Evolutionary conservation across 1,140 invertebrate genomes (phyloP).

Genomic region (Drosophila biarmipes): DNA sequence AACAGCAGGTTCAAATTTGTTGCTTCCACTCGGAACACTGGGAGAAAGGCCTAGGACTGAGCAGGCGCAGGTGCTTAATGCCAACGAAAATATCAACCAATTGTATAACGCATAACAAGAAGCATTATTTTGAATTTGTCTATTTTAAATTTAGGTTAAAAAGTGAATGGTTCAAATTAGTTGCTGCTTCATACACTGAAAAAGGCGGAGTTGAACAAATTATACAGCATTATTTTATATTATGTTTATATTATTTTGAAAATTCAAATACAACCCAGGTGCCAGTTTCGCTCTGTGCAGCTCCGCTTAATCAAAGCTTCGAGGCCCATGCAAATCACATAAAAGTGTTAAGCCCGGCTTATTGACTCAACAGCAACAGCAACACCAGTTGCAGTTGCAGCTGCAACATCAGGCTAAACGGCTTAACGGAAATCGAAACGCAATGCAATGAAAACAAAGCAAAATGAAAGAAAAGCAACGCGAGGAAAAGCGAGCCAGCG

Average conservation of each 20-base stretch:
- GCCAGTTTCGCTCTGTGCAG: conserved; percentile 6
- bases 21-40: conserved; percentile 1
- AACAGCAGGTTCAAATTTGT: conserved; percentile 26
- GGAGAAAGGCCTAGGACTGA: not conserved
- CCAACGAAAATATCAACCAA: too few relatives aligned
- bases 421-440: conserved; percentile 41
- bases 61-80: not conserved
- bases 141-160: too few relatives aligned
- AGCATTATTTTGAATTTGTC: too few relatives aligned
- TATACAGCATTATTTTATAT: too few relatives aligned
- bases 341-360: conserved; percentile 54
- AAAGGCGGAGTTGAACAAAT: too few relatives aligned
- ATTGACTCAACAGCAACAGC: conserved; percentile 17
- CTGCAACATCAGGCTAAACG: conserved; percentile 16
- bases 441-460: conserved; percentile 24
- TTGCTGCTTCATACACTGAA: too few relatives aligned
- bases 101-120: too few relatives aligned
- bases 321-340: conserved; percentile 37
- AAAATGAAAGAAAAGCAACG: conserved; percentile 37
- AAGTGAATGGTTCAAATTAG: too few relatives aligned
- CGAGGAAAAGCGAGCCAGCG: conserved; percentile 37
- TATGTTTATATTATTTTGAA: too few relatives aligned
- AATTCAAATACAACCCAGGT: not conserved
- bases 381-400: conserved; percentile 1
- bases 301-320: conserved; percentile 16